phyloP scores from a whole-genome alignment of 2,113 vertebrate genomes.

The Amazona vittata region DNA sequence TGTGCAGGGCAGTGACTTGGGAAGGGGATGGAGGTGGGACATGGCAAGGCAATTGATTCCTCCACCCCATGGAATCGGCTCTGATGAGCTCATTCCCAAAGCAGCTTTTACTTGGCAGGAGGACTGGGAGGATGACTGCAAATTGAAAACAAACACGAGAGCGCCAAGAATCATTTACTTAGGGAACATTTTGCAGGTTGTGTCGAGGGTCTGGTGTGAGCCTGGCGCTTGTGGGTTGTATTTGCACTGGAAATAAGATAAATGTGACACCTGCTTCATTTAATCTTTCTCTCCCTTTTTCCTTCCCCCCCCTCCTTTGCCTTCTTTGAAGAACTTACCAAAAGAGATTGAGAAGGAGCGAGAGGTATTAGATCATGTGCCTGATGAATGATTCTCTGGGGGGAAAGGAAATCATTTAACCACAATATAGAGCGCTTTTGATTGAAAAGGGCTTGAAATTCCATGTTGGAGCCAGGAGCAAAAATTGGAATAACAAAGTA shows the following conservation, averaged over 20 bases:
- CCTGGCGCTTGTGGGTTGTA: slow-evolving; percentile 51
- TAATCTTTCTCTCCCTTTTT: neutral
- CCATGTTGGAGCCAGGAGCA: neutral
- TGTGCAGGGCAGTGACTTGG: neutral
- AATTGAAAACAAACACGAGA: slow-evolving; percentile 74
- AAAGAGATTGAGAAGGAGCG: neutral
- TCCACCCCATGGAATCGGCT: neutral
- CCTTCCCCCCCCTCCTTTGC: neutral
- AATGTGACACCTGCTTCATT: slow-evolving; percentile 34
- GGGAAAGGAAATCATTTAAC: slow-evolving; percentile 13
- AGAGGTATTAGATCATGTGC: neutral
- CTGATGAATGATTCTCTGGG: slow-evolving; percentile 2
- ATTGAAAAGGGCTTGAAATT: slow-evolving; percentile 19
- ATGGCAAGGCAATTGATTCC: neutral
- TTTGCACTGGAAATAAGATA: slow-evolving; percentile 53
- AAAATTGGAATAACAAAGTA: neutral
- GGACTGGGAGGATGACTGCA: slow-evolving; percentile 51
- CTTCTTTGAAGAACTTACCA: neutral
- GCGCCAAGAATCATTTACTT: slow-evolving; percentile 73
- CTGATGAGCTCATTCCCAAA: slow-evolving; percentile 12
- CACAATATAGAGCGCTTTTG: neutral
- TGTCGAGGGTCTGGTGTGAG: slow-evolving; percentile 47
- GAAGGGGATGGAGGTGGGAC: neutral
- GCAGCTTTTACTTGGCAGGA: slow-evolving; percentile 44
- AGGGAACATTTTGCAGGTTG: slow-evolving; percentile 67